phyloP scores from a whole-genome alignment of 2,797 vertebrate species.

The Lepus townsendii region DNA sequence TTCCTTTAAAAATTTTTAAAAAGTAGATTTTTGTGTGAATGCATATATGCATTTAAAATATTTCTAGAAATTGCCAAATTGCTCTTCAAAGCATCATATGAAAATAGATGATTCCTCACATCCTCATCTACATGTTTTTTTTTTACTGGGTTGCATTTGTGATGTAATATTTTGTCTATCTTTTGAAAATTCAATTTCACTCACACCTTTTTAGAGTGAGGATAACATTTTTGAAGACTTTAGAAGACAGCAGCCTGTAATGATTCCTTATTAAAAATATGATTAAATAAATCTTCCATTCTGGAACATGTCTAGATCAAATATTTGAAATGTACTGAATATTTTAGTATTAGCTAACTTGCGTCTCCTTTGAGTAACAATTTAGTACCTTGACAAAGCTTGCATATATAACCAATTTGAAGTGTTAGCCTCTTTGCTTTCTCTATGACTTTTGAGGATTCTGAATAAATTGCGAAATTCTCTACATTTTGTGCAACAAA shows the following conservation, averaged over 20 bases:
- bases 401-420: neutral
- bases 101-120: neutral
- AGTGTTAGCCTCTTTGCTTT: neutral
- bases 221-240: constrained; percentile 20
- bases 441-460: constrained; percentile 44
- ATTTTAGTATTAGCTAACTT: constrained; percentile 4
- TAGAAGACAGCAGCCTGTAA: neutral
- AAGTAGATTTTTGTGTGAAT: constrained; percentile 9
- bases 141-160: neutral
- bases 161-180: neutral
- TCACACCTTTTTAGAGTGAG: neutral
- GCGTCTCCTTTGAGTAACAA: neutral
- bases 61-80: constrained; percentile 28
- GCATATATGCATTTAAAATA: neutral
- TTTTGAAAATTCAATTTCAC: constrained; percentile 16
- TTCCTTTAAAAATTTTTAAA: neutral
- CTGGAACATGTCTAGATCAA: neutral
- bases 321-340: constrained; percentile 35
- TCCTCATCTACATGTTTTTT: neutral
- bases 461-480: constrained; percentile 37
- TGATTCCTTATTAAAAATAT: constrained; percentile 31
- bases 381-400: constrained; percentile 35
- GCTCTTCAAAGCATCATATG: neutral
- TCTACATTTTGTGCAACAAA: constrained; percentile 35
- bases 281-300: constrained; percentile 3